These are phyloP conservation scores for Scolanthus callimorphus DNA, from an alignment of 92 coral and sea anemone species.

Conservation along the genomic window DNA sequence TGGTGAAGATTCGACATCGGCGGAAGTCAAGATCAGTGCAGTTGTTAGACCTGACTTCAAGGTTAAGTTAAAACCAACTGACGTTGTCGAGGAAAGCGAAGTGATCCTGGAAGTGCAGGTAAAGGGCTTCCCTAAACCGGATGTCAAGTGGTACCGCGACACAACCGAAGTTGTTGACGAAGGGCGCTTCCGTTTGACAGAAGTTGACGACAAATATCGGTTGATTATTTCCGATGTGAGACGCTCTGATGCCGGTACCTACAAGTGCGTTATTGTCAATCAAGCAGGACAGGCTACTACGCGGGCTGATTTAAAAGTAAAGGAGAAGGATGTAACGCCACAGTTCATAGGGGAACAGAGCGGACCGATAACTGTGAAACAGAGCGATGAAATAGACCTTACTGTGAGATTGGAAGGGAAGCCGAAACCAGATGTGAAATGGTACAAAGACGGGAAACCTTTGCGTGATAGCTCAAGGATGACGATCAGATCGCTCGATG, in stretches of 20 bases:
- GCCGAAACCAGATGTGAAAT: conserved; percentile 56
- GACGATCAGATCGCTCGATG: conserved; percentile 37
- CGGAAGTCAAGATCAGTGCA: conserved; percentile 43
- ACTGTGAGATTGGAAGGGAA: conserved; percentile 44
- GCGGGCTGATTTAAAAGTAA: conserved; percentile 50
- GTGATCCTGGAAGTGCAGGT: conserved; percentile 70
- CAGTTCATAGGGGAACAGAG: conserved; percentile 49
- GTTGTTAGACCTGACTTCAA: conserved; percentile 86
- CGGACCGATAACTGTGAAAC: conserved; percentile 32
- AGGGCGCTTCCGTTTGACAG: conserved; percentile 39
- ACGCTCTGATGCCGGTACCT: conserved; percentile 67
- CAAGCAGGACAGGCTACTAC: conserved; percentile 58
- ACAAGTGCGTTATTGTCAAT: conserved; percentile 72
- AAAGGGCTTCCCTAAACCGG: conserved; percentile 72
- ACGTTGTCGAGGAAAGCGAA: conserved; percentile 68
- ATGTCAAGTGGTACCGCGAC: conserved; percentile 75
- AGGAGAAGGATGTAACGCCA: conserved; percentile 41
- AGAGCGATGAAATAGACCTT: conserved; percentile 43
- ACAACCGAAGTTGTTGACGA: conserved; percentile 55
- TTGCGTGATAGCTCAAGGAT: conserved; percentile 40
- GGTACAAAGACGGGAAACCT: conserved; percentile 47
- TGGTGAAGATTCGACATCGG: conserved; percentile 69
- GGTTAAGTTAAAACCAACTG: conserved; percentile 62
- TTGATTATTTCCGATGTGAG: conserved; percentile 48
- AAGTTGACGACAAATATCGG: conserved; percentile 25